These are phyloP conservation scores for Procambarus virginalis DNA, from an alignment of 1,140 invertebrate genomes.

Conservation along the genomic window DNA sequence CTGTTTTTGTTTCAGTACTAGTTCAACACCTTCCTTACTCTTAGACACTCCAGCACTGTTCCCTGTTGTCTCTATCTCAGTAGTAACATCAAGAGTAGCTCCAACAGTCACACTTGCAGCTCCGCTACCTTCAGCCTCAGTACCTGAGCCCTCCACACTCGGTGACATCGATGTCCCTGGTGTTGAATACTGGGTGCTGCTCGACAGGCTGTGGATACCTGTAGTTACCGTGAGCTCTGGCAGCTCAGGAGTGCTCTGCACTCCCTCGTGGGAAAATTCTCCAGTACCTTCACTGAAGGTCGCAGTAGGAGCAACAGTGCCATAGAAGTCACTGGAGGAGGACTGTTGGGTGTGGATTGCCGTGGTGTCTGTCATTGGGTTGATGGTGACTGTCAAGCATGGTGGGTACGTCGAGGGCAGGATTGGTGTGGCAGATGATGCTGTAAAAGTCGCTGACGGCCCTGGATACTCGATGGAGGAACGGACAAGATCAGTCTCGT, in stretches of 20 bases:
- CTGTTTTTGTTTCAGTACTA: background rate
- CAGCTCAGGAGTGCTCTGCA: background rate
- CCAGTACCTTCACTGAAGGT: background rate
- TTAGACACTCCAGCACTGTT: background rate
- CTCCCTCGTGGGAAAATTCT: background rate
- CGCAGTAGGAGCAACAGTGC: background rate
- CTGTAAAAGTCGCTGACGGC: constrained; percentile 31
- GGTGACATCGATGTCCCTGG: background rate
- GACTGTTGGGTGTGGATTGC: background rate
- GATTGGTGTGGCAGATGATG: background rate
- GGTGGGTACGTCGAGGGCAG: constrained; percentile 2
- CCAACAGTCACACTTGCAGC: background rate
- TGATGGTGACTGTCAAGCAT: background rate
- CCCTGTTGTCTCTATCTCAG: background rate
- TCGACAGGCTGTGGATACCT: background rate
- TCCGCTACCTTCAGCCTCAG: background rate
- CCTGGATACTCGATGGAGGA: constrained; percentile 55
- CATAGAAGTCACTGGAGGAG: background rate
- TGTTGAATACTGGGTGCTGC: background rate
- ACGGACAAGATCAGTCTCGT: constrained; percentile 40
- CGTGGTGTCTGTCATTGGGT: background rate
- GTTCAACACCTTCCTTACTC: background rate
- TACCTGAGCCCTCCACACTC: background rate
- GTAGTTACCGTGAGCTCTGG: background rate
- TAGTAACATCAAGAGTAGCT: background rate